Evolutionary conservation across 2,888 invertebrate species (phyloP).

Genomic region (Agonopterix arenella): DNA sequence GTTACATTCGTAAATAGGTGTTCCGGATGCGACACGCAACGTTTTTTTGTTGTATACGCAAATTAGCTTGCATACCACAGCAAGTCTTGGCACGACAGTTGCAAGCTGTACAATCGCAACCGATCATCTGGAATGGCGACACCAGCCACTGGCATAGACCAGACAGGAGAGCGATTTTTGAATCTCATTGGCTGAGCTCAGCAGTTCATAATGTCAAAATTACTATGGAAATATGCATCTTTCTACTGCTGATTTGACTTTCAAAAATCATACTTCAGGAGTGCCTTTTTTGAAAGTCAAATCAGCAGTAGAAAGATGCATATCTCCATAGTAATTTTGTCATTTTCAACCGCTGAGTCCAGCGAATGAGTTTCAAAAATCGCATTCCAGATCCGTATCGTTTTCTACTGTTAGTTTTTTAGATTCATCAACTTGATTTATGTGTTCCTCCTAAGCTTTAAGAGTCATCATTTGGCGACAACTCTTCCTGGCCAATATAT

Average conservation of each 20-base stretch:
- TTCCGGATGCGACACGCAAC: slow-evolving; percentile 84
- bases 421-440: slow-evolving; percentile 84
- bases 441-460: slow-evolving; percentile 83
- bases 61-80: slow-evolving; percentile 75
- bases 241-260: too few species aligned
- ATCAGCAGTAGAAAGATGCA: too few species aligned
- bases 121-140: slow-evolving; percentile 87
- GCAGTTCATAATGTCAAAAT: too few species aligned
- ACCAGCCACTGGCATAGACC: slow-evolving; percentile 81
- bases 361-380: too few species aligned
- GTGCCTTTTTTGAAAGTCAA: too few species aligned
- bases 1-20: slow-evolving; percentile 96
- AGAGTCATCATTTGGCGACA: slow-evolving; percentile 79
- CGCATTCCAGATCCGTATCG: slow-evolving; percentile 85
- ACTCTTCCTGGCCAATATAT: slow-evolving; percentile 67
- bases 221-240: too few species aligned
- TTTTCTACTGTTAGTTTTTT: slow-evolving; percentile 88
- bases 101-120: slow-evolving; percentile 85
- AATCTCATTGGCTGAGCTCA: too few species aligned
- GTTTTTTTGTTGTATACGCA: slow-evolving; percentile 83
- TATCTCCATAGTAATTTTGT: too few species aligned
- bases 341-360: too few species aligned
- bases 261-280: too few species aligned
- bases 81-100: slow-evolving; percentile 70
- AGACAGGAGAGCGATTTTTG: too few species aligned